Evolutionary conservation across 64 coral and sea anemone genomes (phyloP), one percentile per base, ranked within the genome.

Genomic region (Catalaphyllia jardinei): DNA sequence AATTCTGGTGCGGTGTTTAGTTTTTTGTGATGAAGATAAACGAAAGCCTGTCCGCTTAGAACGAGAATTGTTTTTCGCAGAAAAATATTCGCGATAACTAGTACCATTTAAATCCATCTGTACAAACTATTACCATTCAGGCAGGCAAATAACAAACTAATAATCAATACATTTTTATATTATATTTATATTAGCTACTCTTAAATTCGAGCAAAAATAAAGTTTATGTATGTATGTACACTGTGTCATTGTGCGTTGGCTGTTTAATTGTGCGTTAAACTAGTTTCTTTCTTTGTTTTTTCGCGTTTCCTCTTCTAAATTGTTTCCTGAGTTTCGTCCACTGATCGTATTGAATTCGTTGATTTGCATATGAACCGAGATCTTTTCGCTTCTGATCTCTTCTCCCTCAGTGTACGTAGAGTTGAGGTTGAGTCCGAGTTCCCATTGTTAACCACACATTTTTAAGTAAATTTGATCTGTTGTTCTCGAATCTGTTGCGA

Each of bases 401-500:
- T 14, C 60, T 42, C n/a, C n/a, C n/a, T n/a, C n/a, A n/a, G n/a
- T 10, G 19, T 35, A 10, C 64, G 22, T 38, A 72, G 11, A 22
- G 46, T 29, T 50, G 16, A 46, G 59, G 28, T 85, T 3, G 1
- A 35, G 54, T 16, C 42, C 24, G 29, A 33, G 73, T 83, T 71
- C 59, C 29, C 18, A 18, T 80, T 15, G 10, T 49, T 27, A 49
- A 49, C 62, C 62, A 27, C 57, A 2, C 9, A n/a, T n/a, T 63
- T 61, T 69, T 8, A 89, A 31, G 60, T 75, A 72, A 89, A 72
- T 29, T 50, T 77, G 42, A 89, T 71, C 59, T 89, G 92, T 83
- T 82, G 82, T 42, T 89, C 92, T 89, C 79, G 84, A 61, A 95
- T 99, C 75, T 95, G 93, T 69, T 94, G 72, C 1, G 93, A 92